These are phyloP conservation scores for Xenops minutus DNA, from an alignment of 2,797 vertebrate species.

Conservation along the genomic window DNA sequence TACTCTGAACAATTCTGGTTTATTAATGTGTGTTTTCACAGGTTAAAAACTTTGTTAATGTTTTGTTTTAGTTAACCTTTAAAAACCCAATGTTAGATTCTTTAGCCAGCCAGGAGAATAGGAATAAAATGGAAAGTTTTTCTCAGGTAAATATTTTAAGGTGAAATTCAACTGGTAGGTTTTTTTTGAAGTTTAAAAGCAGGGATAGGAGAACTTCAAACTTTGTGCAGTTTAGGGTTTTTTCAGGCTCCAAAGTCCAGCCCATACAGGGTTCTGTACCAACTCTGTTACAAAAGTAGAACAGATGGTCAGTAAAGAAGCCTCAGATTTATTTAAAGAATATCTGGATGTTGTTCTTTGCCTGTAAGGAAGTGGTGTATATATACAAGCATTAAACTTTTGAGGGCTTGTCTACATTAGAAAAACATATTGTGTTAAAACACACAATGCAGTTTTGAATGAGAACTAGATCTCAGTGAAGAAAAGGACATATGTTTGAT, in stretches of 20 bases:
- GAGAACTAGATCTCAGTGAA: background rate
- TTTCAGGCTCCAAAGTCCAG: background rate
- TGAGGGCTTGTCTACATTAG: slow-evolving; percentile 57
- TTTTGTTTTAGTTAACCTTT: background rate
- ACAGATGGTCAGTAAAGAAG: background rate
- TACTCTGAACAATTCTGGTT: background rate
- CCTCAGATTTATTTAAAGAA: background rate
- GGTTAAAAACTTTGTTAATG: background rate
- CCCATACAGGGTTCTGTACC: background rate
- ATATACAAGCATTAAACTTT: background rate
- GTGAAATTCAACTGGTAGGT: background rate
- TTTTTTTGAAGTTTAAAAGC: background rate
- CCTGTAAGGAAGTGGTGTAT: background rate
- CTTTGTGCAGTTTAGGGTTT: background rate
- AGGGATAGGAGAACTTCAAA: background rate
- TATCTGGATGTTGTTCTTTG: background rate
- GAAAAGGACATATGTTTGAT: background rate
- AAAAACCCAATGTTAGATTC: background rate
- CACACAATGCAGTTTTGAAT: background rate
- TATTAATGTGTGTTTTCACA: background rate
- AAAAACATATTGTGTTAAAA: background rate
- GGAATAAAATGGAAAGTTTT: background rate
- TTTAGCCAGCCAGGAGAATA: background rate
- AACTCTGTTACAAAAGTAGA: background rate
- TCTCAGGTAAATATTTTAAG: background rate